These are phyloP conservation scores for Marmota flaviventris DNA, from an alignment of 2,113 vertebrate genomes.

Conservation along the genomic window DNA sequence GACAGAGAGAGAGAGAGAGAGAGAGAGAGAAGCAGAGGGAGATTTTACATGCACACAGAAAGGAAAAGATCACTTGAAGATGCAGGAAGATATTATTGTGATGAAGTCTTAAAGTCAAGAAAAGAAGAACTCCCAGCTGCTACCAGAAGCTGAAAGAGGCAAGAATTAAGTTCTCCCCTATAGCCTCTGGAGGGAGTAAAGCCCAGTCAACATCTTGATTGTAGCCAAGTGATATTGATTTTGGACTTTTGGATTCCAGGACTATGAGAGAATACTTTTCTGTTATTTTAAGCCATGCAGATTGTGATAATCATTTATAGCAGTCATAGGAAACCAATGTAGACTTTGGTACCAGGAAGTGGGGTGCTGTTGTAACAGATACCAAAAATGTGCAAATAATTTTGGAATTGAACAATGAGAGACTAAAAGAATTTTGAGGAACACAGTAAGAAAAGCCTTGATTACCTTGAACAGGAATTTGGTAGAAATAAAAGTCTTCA, in stretches of 20 bases:
- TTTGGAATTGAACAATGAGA: background rate
- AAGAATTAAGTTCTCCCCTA: background rate
- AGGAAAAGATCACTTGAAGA: background rate
- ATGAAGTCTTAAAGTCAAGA: background rate
- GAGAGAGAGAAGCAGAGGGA: background rate
- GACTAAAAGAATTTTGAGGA: background rate
- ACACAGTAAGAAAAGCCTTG: background rate
- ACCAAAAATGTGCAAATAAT: background rate
- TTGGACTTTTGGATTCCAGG: background rate
- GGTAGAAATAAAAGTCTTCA: background rate
- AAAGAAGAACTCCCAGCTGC: background rate
- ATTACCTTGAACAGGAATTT: background rate
- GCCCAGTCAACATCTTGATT: background rate
- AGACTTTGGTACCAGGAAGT: background rate
- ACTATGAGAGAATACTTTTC: background rate
- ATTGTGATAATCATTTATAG: background rate
- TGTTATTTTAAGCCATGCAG: background rate
- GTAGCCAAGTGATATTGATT: background rate
- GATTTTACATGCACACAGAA: background rate
- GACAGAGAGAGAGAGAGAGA: background rate
- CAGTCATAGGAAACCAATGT: background rate
- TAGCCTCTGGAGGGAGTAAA: background rate
- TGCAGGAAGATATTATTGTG: background rate
- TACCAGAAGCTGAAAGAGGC: background rate
- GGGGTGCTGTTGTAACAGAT: background rate